These are phyloP conservation scores for Punctoribates punctum DNA, from an alignment of 2,888 invertebrate genomes.

Conservation along the genomic window DNA sequence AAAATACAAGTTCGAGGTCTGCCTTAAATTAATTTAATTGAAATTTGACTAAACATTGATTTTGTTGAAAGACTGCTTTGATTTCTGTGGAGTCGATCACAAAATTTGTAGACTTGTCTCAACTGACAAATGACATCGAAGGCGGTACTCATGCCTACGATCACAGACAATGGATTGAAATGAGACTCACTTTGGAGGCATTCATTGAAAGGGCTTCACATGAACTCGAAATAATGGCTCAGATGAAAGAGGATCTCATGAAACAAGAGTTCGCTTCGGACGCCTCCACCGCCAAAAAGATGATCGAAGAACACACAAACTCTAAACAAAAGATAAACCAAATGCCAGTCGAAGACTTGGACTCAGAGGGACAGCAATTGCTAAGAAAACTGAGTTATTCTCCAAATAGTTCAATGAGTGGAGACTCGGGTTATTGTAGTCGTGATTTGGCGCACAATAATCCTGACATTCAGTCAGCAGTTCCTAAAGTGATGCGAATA, in stretches of 20 bases:
- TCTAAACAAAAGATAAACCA: constrained; percentile 90
- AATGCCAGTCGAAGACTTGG: constrained; percentile 88
- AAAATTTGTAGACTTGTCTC: constrained; percentile 86
- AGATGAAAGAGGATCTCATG: constrained; percentile 85
- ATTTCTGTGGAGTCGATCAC: constrained; percentile 90
- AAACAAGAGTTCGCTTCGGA: constrained; percentile 93
- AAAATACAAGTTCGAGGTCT: constrained; percentile 97
- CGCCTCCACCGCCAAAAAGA: constrained; percentile 82
- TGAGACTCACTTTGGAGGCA: constrained; percentile 63
- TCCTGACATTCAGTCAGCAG: constrained; percentile 61
- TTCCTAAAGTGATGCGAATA: constrained; percentile 54
- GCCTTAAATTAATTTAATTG: constrained; percentile 45
- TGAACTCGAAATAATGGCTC: constrained; percentile 83
- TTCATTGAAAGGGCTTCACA: constrained; percentile 77
- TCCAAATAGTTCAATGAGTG: constrained; percentile 48
- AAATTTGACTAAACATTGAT: constrained; percentile 26
- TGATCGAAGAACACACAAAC: constrained; percentile 87
- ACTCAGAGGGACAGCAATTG: constrained; percentile 74
- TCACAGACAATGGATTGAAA: constrained; percentile 95
- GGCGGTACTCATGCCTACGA: constrained; percentile 85
- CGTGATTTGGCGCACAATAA: constrained; percentile 50
- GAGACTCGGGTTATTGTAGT: constrained; percentile 67
- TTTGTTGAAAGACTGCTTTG: constrained; percentile 77
- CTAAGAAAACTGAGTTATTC: constrained; percentile 55
- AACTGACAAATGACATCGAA: constrained; percentile 89